Conservation (phyloP, 1,140 invertebrate genomes). For the Scaptomyza hsui region DNA sequence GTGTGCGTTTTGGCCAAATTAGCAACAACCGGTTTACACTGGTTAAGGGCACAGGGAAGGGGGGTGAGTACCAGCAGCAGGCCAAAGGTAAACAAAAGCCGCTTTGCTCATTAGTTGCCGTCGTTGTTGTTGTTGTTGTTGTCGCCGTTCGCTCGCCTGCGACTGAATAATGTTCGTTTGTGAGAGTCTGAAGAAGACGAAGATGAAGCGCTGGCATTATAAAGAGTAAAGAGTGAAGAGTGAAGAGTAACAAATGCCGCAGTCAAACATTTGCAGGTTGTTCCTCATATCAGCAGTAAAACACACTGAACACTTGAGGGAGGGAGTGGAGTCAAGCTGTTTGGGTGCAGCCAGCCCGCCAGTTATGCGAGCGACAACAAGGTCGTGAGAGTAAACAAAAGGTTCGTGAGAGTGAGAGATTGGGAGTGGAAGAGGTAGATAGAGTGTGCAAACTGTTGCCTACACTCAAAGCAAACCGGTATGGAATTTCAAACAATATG, state of each 20-base stretch:
- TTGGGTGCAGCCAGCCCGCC: conserved; percentile 11
- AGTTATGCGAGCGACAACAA: conserved; percentile 13
- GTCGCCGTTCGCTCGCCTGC: not conserved
- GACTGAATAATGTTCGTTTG: conserved; percentile 3
- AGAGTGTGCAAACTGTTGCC: not conserved
- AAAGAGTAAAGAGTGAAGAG: too few species aligned
- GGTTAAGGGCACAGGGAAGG: conserved; percentile 27
- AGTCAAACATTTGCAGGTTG: conserved; percentile 43
- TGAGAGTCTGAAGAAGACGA: conserved; percentile 2
- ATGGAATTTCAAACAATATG: too few species aligned
- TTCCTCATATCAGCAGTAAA: conserved; percentile 23
- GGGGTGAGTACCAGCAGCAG: not conserved
- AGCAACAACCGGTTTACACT: conserved; percentile 70
- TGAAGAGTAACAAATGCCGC: conserved; percentile 23
- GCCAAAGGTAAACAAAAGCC: conserved; percentile 72
- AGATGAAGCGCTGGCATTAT: too few species aligned
- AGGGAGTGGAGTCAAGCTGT: not conserved
- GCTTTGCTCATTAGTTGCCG: conserved; percentile 65
- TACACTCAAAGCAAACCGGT: not conserved
- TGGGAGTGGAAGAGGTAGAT: not conserved
- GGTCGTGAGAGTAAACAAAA: conserved; percentile 3
- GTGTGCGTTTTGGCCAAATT: conserved; percentile 68
- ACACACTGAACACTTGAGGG: conserved; percentile 2
- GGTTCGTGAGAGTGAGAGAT: not conserved
- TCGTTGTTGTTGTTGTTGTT: not conserved